Evolutionary conservation across 2,888 invertebrate species (phyloP), one percentile per base, ranked within the genome.

Genomic region (Cybosia mesomella): DNA sequence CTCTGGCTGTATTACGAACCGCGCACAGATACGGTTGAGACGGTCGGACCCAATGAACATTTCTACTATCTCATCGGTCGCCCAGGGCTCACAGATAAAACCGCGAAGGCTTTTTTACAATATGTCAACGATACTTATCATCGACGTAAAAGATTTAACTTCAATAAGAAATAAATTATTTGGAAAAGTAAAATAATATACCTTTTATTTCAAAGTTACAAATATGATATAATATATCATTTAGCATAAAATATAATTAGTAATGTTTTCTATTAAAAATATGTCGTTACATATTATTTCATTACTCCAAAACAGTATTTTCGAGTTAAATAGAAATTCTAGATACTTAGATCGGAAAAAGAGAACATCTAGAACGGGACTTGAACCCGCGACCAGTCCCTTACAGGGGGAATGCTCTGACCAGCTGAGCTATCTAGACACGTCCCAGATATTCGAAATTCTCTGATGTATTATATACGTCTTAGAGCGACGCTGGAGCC

Each of bases 1-100:
- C 0, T 62, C 3, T 53, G 53, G 62, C 32, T 62, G 11, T 54
- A 21, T 15, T 61, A 15, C 49, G 60, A 66, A 43, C 60, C 57
- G 22, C n/a, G 36, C 5, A 60, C 34, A 4, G 59, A 60, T 28
- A 36, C 53, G 2, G n/a, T 7, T 34, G 24, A 18, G 32, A 7
- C 8, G 18, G n/a, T 32, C 10, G 49, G 21, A 11, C n/a, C 21
- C 53, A 15, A 61, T n/a, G 61, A 61, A 49, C 39, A 24, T 24
- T 28, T 43, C 0, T 32, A 61, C 61, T 61, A 61, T 18, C 13
- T 61, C 11, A 49, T 61, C 7, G 11, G 28, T 13, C 62, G 62
- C 8, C 62, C 53, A 34, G 62, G 61, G 7, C 28, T 49, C 5
- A 11, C 43, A 24, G 28, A 32, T 10, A 32, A 53, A 15, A n/a